Evolutionary conservation across 1,140 invertebrate genomes (phyloP), one percentile per base, ranked within the genome.

Genomic region (Drosophila malerkotliana): DNA sequence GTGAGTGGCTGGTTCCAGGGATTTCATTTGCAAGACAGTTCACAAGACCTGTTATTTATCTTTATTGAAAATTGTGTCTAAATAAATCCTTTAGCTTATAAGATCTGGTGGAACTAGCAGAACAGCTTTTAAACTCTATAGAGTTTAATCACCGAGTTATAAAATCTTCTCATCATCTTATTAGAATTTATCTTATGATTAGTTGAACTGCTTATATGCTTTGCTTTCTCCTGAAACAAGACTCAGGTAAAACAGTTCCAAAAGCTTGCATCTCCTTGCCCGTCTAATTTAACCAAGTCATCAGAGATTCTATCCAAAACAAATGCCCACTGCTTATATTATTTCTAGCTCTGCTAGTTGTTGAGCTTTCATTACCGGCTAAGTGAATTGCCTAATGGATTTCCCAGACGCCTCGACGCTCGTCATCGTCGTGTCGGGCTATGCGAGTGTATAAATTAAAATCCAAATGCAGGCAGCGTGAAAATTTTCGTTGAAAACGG

Each of bases 401-500:
- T 62, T 45, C 45, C 28, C 45, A 51, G 71, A 51, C 71, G 45
- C 51, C 71, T 37, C 28, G 37, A 14, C 32, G 62, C 7, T 37
- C 54, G 32, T 64, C 51, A 15, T 51, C 34, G 28, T 48, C 37
- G 30, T 30, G 61, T 51, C 32, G 44, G 54, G 68, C 34, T 62
- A 39, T 69, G 44, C 59, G 60, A 68, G 68, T 54, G 72, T 63
- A 72, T 62, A 83, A 84, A 79, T 84, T 83, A 64, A 79, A 84
- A 84, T 79, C 48, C 47, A 57, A 72, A 62, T 79, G 67, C 66
- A 72, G 61, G 45, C 47, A 64, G 80, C 72, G 61, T 73, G 68
- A 85, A 77, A 72, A 84, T 84, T 84, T 44, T 72, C 77, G 64
- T 62, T 69, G 60, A 71, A 85, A 85, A 85, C 74, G 51, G 47